Base-by-base conservation (phyloP, 2,888 invertebrate genomes). In the Cryptus viduatorius region DNA sequence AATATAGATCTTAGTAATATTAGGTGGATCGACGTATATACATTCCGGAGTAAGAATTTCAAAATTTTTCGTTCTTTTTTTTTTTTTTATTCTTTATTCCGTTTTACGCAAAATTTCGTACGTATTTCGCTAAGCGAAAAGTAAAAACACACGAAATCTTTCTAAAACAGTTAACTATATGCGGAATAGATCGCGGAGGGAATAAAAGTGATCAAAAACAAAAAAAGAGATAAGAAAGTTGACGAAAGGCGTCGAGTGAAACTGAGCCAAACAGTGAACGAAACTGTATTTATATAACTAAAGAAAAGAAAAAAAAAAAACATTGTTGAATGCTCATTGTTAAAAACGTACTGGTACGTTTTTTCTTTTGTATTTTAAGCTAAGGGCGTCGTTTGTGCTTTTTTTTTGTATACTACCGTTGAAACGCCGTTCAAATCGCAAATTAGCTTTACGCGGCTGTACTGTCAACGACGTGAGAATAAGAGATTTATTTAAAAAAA, bases 341-440 rank as follows among this genome's bases (percentile, higher is more conserved):
- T 90, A 87, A 86, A 89, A 90, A 92, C 92, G 92, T 93, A 92
- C 92, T 91, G 92, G 91, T 92, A 92, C 92, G 92, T 93, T 92
- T 87, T 61, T 83, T 82, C 86, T 85, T 85, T 84, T 78, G 65
- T 84, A 78, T 72, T 82, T 85, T 86, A 68, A 84, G 61, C 65
- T 84, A 75, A 82, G 73, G 56, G 64, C 75, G 37, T 64, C 72
- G 44, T 68, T 72, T 80, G 44, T 68, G 56, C 68, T 75, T 48
- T 61, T 65, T 79, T 59, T 69, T 48, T 73, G 48, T 80, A 65
- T 48, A 77, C 64, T 61, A 73, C 68, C 64, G 48, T 84, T 46
- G 53, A 29, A 50, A 37, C 68, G 77, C 61, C 16, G 53, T 29
- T 73, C 31, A 61, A 37, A 53, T 19, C 53, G 53, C 53, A 53